Conservation (phyloP, 2,113 vertebrate species). For the Pteropus alecto region DNA sequence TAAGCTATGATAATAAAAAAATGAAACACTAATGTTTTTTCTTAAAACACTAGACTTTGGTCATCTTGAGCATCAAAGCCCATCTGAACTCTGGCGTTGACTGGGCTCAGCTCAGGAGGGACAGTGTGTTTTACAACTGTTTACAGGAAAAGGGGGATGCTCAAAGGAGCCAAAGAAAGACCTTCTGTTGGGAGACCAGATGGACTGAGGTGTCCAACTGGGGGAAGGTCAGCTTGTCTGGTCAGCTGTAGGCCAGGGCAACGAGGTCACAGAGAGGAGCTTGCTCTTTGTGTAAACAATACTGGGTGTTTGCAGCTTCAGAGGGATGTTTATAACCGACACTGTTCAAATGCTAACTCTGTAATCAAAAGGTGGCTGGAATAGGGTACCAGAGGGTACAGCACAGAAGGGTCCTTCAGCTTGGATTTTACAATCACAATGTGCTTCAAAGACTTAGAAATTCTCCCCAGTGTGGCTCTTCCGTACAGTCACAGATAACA, state of each 20-base stretch:
- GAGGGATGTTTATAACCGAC: background rate
- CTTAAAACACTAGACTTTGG: slow-evolving; percentile 8
- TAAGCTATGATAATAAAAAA: slow-evolving; percentile 55
- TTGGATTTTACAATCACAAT: background rate
- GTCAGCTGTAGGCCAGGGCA: background rate
- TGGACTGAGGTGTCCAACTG: background rate
- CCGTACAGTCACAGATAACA: background rate
- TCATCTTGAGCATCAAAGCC: slow-evolving; percentile 9
- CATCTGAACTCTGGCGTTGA: background rate
- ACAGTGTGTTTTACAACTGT: background rate
- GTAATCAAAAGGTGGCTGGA: background rate
- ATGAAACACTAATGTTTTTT: slow-evolving; percentile 53
- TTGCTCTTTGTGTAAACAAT: background rate
- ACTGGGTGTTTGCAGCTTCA: background rate
- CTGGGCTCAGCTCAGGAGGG: background rate
- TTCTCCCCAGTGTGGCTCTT: background rate
- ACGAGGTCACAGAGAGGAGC: background rate
- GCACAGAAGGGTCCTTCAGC: background rate
- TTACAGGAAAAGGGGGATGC: background rate
- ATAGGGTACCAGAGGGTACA: background rate
- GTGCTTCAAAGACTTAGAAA: background rate
- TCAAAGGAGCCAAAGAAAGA: slow-evolving; percentile 45
- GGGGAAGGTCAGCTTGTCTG: background rate
- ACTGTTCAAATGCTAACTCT: background rate
- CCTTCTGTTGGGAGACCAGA: background rate